A percentile compares a stretch with the other conserved stretches of the same genome.
Conservation (phyloP, 1,140 invertebrate genomes). For the Gonatopus flavifemur region DNA sequence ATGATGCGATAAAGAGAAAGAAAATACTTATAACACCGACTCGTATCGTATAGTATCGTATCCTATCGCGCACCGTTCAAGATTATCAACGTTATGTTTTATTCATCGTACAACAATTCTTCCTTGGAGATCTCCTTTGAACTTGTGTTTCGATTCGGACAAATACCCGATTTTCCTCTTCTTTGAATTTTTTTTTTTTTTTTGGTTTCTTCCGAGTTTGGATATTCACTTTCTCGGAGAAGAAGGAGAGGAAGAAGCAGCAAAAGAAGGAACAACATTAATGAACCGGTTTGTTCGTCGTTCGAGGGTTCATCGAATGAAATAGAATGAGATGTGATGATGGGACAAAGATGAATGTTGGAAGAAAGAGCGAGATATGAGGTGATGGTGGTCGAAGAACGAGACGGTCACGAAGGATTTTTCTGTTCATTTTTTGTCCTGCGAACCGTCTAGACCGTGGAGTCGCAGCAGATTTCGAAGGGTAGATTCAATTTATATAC, state of each 20-base stretch:
- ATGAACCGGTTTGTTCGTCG: background rate
- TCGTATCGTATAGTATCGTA: too few relatives aligned
- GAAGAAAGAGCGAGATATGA: background rate
- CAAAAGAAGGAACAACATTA: conserved; percentile 4
- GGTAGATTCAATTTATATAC: too few relatives aligned
- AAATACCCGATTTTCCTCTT: too few relatives aligned
- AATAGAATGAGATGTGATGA: background rate
- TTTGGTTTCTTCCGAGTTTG: background rate
- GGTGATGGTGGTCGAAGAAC: background rate
- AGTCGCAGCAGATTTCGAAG: too few relatives aligned
- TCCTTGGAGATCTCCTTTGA: too few relatives aligned
- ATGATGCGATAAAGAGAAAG: too few relatives aligned
- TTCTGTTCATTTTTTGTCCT: background rate
- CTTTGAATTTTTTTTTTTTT: background rate
- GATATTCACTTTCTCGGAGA: background rate
- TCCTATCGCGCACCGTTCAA: too few relatives aligned
- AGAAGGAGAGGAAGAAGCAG: background rate
- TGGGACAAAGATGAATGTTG: background rate
- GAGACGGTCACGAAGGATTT: background rate
- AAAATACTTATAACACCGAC: too few relatives aligned
- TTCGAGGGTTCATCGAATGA: background rate
- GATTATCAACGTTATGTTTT: too few relatives aligned
- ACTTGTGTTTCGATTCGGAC: too few relatives aligned
- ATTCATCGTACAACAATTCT: too few relatives aligned
- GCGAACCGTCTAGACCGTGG: background rate